A percentile compares a stretch with the other conserved stretches of the same genome.
phyloP scores from a whole-genome alignment of 92 coral and sea anemone species.

The Hydrozoanthus gracilis region DNA sequence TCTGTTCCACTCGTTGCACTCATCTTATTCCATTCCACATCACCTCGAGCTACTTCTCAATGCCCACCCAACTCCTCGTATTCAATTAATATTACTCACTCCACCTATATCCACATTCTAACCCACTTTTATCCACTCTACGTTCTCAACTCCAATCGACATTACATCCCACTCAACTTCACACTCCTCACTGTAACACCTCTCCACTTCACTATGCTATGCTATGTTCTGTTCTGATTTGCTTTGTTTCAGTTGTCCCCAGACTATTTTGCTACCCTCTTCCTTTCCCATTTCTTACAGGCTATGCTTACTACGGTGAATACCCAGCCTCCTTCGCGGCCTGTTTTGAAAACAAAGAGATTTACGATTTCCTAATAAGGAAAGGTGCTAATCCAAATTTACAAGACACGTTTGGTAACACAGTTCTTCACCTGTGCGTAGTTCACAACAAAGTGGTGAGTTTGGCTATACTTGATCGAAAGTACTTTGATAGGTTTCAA shows the following conservation, averaged over 20 bases:
- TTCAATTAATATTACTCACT: no score
- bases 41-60: no score
- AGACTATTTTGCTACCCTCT: background rate
- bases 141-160: no score
- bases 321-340: constrained; percentile 88
- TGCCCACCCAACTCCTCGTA: no score
- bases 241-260: background rate
- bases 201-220: background rate
- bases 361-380: constrained; percentile 82
- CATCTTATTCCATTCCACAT: no score
- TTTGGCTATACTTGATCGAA: background rate
- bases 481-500: background rate
- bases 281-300: constrained; percentile 35
- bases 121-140: no score
- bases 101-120: no score
- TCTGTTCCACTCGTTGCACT: no score
- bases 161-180: no score
- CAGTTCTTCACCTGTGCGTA: constrained; percentile 84
- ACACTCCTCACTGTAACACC: no score
- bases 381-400: constrained; percentile 78
- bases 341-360: constrained; percentile 70
- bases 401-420: constrained; percentile 87
- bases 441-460: constrained; percentile 81
- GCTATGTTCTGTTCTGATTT: background rate
- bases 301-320: constrained; percentile 88